These are phyloP conservation scores for Amphipyra berbera DNA, from an alignment of 2,888 invertebrate species.

Conservation along the genomic window DNA sequence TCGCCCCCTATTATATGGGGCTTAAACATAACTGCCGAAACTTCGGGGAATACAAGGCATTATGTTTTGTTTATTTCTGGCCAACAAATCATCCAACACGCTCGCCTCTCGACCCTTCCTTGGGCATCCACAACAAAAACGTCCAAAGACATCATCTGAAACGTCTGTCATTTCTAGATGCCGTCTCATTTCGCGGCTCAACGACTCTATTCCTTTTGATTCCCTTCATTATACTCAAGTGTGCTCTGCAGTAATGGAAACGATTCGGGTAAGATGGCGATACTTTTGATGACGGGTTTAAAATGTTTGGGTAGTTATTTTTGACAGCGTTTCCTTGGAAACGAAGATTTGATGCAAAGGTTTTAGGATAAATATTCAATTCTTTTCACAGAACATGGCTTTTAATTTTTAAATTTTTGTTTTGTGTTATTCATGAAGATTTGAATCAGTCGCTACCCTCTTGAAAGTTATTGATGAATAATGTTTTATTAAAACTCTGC, in stretches of 20 bases:
- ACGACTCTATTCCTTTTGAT: constrained; percentile 74
- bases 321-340: not conserved
- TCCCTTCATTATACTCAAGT: constrained; percentile 69
- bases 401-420: too few relatives aligned
- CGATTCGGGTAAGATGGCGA: constrained; percentile 45
- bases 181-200: constrained; percentile 80
- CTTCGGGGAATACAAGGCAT: too few relatives aligned
- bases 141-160: constrained; percentile 64
- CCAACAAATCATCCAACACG: constrained; percentile 29
- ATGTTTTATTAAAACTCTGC: too few relatives aligned
- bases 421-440: too few relatives aligned
- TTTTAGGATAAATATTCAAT: not conserved
- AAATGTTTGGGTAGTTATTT: constrained; percentile 27
- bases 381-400: not conserved
- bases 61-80: not conserved
- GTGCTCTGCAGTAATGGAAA: constrained; percentile 46
- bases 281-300: constrained; percentile 35
- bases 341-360: not conserved
- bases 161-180: constrained; percentile 74
- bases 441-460: too few relatives aligned
- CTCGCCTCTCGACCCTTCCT: constrained; percentile 12
- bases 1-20: too few relatives aligned
- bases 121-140: constrained; percentile 59
- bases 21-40: too few relatives aligned
- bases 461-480: too few relatives aligned